A percentile compares a stretch with the other conserved stretches of the same genome.
These are phyloP conservation scores for Tragelaphus strepsiceros DNA, from an alignment of 2,113 vertebrate genomes.

Conservation along the genomic window DNA sequence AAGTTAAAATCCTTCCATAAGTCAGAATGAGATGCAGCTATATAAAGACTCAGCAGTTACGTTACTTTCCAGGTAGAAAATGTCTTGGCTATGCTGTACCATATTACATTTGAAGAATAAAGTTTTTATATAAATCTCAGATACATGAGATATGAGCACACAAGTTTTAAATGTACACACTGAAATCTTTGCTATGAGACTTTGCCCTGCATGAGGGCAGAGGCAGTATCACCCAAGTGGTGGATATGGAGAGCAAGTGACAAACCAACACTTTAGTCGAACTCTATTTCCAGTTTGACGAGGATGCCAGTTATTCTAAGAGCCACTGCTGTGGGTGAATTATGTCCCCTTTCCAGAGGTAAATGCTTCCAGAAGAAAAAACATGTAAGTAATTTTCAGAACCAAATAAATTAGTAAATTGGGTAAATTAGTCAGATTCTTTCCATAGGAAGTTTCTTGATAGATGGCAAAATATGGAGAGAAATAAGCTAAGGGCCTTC, in stretches of 20 bases:
- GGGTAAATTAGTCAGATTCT: neutral
- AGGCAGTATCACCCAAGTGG: neutral
- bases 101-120: slow-evolving; percentile 14
- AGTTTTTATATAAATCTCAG: slow-evolving; percentile 5
- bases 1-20: slow-evolving; percentile 61
- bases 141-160: neutral
- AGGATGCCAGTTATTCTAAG: neutral
- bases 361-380: neutral
- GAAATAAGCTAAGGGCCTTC: neutral
- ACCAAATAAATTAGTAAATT: neutral
- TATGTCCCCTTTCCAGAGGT: neutral
- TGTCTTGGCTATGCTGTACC: neutral
- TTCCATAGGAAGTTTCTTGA: neutral
- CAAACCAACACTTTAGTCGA: neutral
- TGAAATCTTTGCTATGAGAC: neutral
- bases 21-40: slow-evolving; percentile 41
- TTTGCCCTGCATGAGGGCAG: neutral
- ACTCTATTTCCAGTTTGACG: neutral
- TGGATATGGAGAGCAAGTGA: neutral
- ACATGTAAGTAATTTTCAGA: neutral
- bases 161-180: neutral
- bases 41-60: slow-evolving; percentile 44
- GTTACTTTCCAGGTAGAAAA: slow-evolving; percentile 41
- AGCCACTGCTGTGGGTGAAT: neutral
- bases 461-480: neutral